A percentile compares a stretch with the other conserved stretches of the same genome.
Conservation (phyloP, 1,140 invertebrate genomes). For the Chionoecetes opilio region DNA sequence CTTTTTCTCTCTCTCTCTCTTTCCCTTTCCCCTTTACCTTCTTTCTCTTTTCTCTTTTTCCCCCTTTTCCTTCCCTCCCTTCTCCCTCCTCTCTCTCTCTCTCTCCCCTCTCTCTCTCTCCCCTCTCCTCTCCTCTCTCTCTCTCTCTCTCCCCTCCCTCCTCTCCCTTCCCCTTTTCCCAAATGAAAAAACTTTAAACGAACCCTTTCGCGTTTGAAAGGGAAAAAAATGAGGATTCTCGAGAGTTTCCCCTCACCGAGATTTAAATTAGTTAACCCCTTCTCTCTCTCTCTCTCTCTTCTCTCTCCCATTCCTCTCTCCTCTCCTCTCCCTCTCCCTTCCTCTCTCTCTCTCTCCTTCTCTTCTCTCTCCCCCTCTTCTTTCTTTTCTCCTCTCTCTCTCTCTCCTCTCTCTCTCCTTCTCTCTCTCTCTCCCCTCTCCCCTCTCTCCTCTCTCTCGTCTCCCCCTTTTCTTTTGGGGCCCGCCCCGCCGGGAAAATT, state of each 20-base stretch:
- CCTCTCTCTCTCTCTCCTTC: slow-evolving; percentile 22
- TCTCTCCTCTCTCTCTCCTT: neutral
- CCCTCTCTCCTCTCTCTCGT: no score
- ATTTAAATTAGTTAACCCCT: neutral
- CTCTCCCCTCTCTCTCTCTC: slow-evolving; percentile 22
- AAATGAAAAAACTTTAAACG: neutral
- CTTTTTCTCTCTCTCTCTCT: slow-evolving; percentile 27
- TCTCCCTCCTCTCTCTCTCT: no score
- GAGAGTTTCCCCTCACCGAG: neutral
- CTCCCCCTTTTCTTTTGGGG: neutral
- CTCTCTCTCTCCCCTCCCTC: slow-evolving; percentile 22
- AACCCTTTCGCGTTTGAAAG: neutral
- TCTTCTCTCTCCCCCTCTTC: neutral
- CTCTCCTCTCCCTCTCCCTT: neutral
- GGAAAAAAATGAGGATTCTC: neutral
- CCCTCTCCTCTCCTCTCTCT: no score
- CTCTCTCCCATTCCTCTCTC: no score
- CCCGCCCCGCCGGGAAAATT: neutral
- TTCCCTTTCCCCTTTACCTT: no score
- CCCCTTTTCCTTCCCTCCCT: slow-evolving; percentile 21
- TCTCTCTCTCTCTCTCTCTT: no score
- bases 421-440: slow-evolving; percentile 22
- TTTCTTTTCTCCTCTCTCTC: slow-evolving; percentile 25
- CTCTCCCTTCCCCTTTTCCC: slow-evolving; percentile 23
- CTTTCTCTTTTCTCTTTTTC: no score